These are phyloP conservation scores for Halcyon malimbica DNA, from an alignment of 2,113 vertebrate genomes.

Conservation along the genomic window DNA sequence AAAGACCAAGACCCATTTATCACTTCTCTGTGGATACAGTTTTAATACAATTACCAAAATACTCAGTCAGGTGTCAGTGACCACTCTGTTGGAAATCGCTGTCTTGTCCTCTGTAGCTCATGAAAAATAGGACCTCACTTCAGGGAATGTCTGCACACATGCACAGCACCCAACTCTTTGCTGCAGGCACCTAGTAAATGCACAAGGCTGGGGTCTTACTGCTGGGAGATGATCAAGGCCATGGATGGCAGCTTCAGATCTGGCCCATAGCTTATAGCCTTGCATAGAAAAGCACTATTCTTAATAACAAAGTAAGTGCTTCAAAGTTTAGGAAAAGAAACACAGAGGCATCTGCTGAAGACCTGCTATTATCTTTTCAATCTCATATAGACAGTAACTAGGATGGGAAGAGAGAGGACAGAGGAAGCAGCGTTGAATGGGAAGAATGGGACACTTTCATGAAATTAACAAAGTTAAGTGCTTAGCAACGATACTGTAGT, in stretches of 20 bases:
- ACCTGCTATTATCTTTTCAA: background rate
- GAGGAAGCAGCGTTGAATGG: background rate
- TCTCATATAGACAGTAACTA: background rate
- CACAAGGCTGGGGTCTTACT: fast-evolving
- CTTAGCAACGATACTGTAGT: background rate
- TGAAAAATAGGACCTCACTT: background rate
- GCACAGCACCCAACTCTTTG: background rate
- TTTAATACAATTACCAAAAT: background rate
- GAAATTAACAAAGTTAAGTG: background rate
- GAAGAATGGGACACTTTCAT: background rate
- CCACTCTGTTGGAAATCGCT: background rate
- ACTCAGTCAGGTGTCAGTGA: background rate
- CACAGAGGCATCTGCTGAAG: background rate
- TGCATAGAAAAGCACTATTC: background rate
- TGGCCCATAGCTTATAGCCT: background rate
- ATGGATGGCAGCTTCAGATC: background rate
- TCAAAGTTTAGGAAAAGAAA: background rate
- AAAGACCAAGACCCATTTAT: background rate
- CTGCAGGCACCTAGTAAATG: background rate
- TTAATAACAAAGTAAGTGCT: background rate
- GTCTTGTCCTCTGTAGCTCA: background rate
- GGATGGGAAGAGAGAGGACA: background rate
- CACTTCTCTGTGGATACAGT: background rate
- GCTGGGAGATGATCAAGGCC: background rate
- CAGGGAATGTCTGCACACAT: background rate